A percentile compares a stretch with the other conserved stretches of the same genome.
These are phyloP conservation scores for Scrobipalpa costella DNA, from an alignment of 2,888 invertebrate species.

Conservation along the genomic window DNA sequence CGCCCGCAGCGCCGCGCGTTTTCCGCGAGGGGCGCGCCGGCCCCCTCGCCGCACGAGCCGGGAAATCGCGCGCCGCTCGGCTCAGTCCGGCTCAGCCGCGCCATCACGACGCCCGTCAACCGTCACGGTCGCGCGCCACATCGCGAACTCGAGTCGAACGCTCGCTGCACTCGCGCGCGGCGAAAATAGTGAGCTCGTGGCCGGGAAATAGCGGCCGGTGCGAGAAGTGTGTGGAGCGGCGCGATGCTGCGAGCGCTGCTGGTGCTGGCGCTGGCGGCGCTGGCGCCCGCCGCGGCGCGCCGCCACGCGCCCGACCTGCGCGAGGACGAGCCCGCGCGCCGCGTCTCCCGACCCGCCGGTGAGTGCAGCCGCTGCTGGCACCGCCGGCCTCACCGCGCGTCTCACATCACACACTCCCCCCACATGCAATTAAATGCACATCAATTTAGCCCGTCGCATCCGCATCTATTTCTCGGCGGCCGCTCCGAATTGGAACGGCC, in stretches of 20 bases:
- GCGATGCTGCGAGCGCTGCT: slow-evolving; percentile 71
- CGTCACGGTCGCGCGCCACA: slow-evolving; percentile 49
- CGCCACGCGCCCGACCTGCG: slow-evolving; percentile 83
- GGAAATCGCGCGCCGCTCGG: slow-evolving; percentile 72
- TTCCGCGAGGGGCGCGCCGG: slow-evolving; percentile 75
- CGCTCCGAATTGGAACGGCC: slow-evolving; percentile 37
- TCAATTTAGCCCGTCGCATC: slow-evolving; percentile 40
- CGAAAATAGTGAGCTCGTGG: slow-evolving; percentile 76
- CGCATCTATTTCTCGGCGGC: slow-evolving; percentile 39
- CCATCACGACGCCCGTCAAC: slow-evolving; percentile 65
- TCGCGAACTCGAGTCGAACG: slow-evolving; percentile 55
- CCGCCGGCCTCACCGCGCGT: slow-evolving; percentile 49
- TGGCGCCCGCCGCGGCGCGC: slow-evolving; percentile 65
- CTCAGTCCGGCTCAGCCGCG: slow-evolving; percentile 77
- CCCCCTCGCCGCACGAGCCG: slow-evolving; percentile 69
- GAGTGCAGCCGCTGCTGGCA: slow-evolving; percentile 69
- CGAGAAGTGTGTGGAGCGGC: slow-evolving; percentile 53
- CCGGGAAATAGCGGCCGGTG: slow-evolving; percentile 62
- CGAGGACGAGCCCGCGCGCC: slow-evolving; percentile 85
- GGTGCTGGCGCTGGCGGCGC: slow-evolving; percentile 65
- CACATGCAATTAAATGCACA: slow-evolving; percentile 52
- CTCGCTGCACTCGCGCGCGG: slow-evolving; percentile 61
- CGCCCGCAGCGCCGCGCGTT: slow-evolving; percentile 63
- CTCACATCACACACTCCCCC: slow-evolving; percentile 45
- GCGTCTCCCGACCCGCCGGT: slow-evolving; percentile 85